Evolutionary conservation across 2,888 invertebrate species (phyloP).

Genomic region (Cataglyphis altisquamis): DNA sequence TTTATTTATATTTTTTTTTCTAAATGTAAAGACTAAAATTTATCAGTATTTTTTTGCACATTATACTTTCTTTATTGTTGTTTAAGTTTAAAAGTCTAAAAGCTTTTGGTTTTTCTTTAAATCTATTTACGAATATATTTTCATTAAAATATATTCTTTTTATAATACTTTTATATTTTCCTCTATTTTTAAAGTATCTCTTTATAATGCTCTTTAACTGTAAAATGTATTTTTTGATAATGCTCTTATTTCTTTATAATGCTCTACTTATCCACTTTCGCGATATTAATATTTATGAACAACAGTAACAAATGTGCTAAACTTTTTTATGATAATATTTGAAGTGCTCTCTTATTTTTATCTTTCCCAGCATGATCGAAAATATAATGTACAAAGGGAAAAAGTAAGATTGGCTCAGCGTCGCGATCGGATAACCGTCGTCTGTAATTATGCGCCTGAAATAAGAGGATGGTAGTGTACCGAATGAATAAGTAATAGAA

Average conservation of each 20-base stretch:
- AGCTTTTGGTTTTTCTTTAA: not conserved
- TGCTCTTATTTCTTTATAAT: not conserved
- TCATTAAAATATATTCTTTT: not conserved
- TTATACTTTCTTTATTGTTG: not conserved
- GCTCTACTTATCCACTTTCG: not conserved
- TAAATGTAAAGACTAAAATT: not conserved
- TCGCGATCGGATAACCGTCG: conserved; percentile 36
- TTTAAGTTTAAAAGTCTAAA: not conserved
- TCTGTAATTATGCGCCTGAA: conserved; percentile 52
- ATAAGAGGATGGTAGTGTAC: conserved; percentile 43
- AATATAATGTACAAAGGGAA: conserved; percentile 37
- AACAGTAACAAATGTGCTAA: not conserved
- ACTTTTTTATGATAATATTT: not conserved
- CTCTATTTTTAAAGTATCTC: no score
- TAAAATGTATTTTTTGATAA: not conserved
- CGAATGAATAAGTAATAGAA: conserved; percentile 58
- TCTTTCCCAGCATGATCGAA: conserved; percentile 18
- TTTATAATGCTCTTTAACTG: not conserved
- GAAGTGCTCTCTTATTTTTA: conserved; percentile 5
- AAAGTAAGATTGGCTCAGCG: conserved; percentile 24
- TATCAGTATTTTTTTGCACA: not conserved
- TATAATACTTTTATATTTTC: not conserved
- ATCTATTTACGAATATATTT: not conserved
- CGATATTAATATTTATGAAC: conserved; percentile 2
- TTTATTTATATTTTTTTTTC: not conserved